phyloP scores from a whole-genome alignment of 2,888 invertebrate species.

The Tanypteryx hageni region DNA sequence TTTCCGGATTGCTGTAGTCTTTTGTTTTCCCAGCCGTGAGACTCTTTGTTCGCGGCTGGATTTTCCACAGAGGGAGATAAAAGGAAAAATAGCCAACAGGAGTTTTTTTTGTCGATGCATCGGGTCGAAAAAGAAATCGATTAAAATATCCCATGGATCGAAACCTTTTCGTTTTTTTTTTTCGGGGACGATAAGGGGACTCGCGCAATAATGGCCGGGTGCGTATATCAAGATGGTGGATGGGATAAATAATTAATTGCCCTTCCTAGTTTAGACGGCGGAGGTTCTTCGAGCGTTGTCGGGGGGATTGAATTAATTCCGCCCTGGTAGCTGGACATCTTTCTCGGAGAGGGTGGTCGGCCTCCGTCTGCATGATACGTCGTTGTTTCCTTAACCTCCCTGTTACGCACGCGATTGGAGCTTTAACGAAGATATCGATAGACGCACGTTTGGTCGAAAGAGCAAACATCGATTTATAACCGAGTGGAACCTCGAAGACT shows the following conservation, averaged over 20 bases:
- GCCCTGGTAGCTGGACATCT: neutral
- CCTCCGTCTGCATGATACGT: neutral
- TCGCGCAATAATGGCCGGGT: neutral
- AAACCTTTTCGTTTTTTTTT: neutral
- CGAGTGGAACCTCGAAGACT: too few species aligned
- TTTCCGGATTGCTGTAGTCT: neutral
- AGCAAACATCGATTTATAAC: too few species aligned
- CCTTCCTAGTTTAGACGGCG: neutral
- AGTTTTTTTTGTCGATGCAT: neutral
- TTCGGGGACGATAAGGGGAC: neutral
- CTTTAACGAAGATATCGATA: constrained; percentile 24
- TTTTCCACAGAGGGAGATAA: neutral
- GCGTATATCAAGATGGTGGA: neutral
- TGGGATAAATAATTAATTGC: neutral
- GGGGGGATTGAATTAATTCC: neutral
- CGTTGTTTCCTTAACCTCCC: neutral
- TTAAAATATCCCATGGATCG: neutral
- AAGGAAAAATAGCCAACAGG: neutral
- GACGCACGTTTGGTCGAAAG: too few species aligned
- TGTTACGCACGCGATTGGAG: neutral
- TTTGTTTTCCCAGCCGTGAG: neutral
- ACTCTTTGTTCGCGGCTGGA: neutral
- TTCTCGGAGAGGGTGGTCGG: neutral
- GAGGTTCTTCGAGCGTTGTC: neutral
- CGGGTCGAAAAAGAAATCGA: neutral